Conservation (phyloP, 2,797 vertebrate genomes). For the Sebastes itinus region DNA sequence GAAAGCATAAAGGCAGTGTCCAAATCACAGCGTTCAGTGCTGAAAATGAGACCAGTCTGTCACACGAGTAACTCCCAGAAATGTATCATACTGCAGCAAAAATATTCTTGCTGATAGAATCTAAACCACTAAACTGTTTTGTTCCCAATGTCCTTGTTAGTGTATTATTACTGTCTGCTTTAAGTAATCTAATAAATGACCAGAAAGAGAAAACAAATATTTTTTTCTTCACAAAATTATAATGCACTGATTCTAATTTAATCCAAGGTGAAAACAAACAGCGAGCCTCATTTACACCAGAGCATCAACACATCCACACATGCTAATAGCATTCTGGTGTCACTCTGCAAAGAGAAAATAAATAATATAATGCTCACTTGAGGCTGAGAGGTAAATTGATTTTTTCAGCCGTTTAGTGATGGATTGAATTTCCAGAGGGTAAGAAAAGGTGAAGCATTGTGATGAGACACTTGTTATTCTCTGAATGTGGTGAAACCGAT, state of each 20-base stretch:
- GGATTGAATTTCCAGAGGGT: conserved; percentile 27
- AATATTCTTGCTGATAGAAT: background rate
- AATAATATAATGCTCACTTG: conserved; percentile 33
- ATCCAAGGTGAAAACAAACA: background rate
- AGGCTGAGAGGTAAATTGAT: conserved; percentile 32
- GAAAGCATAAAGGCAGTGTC: background rate
- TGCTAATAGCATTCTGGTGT: conserved; percentile 19
- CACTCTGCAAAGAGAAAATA: conserved; percentile 13
- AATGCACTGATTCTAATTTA: background rate
- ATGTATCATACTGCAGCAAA: conserved; percentile 12
- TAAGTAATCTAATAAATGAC: background rate
- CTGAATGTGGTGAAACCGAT: background rate
- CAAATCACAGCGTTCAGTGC: background rate
- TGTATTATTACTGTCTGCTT: background rate
- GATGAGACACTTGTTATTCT: background rate
- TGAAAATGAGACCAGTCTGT: background rate
- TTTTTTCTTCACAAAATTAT: background rate
- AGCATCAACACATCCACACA: conserved; percentile 12
- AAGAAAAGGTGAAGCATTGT: background rate
- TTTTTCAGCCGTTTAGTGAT: conserved; percentile 33
- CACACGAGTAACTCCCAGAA: background rate
- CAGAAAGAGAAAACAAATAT: background rate
- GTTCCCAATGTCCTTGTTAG: background rate
- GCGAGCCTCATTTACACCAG: conserved; percentile 1
- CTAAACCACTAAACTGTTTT: background rate